Base-by-base conservation (phyloP, 2,113 vertebrate species). In the Poicephalus meyeri region DNA sequence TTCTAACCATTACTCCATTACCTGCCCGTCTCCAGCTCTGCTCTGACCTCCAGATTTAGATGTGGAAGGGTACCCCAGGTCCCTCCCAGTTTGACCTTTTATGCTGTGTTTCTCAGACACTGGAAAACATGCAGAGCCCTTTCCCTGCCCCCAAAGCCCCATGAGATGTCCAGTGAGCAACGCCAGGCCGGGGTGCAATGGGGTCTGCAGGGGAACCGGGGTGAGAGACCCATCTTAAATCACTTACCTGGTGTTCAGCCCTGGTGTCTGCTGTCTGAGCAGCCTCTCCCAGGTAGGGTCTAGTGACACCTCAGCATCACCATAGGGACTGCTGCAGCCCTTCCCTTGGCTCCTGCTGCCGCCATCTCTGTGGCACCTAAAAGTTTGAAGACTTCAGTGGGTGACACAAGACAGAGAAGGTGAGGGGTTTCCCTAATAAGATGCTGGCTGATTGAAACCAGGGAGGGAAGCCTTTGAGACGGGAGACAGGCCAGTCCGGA, bases 181-280 rank as follows among this genome's bases (percentile, higher is more conserved):
- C 1, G 3, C 12, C 7, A 33, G 16, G 25, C 49, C 52, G 42
- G 18, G 35, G 23, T 26, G 50, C 37, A 52, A 3, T 3, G 23
- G 41, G 31, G 6, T 41, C 58, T 8, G 4, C 1, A 3, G 29
- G 41, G 50, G n/a, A 76, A 41, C 14, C 5, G 10, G 71, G 17
- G 20, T 11, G 31, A 41, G 12, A 24, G 23, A 60, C 33, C 8
- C 4, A 0, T 26, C 21, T 58, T 0, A 0, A n/a, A 52, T 49
- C 91, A 28, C 33, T 81, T 74, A 13, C 8, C 42, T 79, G 56
- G n/a, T 13, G 28, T 65, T 14, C 53, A 28, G 7, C 46, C 26
- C 25, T 0, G 1, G 46, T 47, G 44, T 37, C 66, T 77, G 47
- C 39, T 76, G 13, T 50, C 1, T 1, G 37, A 33, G 23, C 1